These are phyloP conservation scores for Tenodera sinensis DNA, from an alignment of 2,888 invertebrate species.

Conservation along the genomic window DNA sequence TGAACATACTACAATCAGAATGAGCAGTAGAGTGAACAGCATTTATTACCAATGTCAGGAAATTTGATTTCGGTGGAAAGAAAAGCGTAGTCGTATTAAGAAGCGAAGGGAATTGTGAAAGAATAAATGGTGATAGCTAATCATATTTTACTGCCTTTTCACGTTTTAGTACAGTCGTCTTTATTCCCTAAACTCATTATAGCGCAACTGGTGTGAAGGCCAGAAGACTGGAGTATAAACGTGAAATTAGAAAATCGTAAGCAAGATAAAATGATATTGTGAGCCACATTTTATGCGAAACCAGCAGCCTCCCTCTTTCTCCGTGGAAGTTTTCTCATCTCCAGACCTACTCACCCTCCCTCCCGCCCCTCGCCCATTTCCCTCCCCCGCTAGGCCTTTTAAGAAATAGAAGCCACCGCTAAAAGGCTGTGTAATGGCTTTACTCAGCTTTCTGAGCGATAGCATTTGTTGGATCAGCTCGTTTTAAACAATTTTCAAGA, in stretches of 20 bases:
- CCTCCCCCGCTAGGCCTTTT: background rate
- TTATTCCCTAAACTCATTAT: background rate
- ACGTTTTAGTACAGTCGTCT: background rate
- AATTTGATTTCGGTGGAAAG: too few relatives aligned
- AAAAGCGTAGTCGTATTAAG: too few relatives aligned
- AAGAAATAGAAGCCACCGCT: conserved; percentile 2
- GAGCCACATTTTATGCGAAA: background rate
- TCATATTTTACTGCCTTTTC: background rate
- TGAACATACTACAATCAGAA: too few relatives aligned
- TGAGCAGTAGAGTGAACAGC: too few relatives aligned
- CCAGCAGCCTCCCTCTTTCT: background rate
- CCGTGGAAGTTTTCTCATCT: background rate
- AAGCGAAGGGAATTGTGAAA: too few relatives aligned
- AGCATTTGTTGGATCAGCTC: background rate
- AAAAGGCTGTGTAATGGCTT: conserved; percentile 2
- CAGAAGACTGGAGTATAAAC: background rate
- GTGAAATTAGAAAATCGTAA: background rate
- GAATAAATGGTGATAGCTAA: too few relatives aligned
- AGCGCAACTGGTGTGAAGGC: background rate
- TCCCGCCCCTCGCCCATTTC: background rate
- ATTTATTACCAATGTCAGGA: too few relatives aligned
- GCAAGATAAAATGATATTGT: background rate
- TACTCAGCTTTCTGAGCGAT: conserved; percentile 3
- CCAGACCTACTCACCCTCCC: background rate
- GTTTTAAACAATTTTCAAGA: background rate